Evolutionary conservation across 2,888 invertebrate genomes (phyloP).

Genomic region (Scaptodrosophila latifasciaeformis): DNA sequence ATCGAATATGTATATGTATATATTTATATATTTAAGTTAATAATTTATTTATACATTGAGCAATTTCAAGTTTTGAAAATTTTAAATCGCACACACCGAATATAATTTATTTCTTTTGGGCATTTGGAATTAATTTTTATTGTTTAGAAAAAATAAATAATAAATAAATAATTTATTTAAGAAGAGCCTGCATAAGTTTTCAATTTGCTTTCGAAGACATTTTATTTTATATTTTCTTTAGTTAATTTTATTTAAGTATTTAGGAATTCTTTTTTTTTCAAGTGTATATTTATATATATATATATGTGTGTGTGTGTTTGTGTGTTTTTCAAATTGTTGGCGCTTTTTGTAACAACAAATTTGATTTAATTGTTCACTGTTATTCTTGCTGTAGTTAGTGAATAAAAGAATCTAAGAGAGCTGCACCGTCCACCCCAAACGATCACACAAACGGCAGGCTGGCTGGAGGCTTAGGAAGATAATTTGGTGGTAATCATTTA

Average conservation of each 20-base stretch:
- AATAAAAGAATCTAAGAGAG: neutral
- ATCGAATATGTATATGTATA: constrained; percentile 46
- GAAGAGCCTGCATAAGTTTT: constrained; percentile 14
- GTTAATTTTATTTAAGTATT: neutral
- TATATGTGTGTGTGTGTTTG: too few relatives aligned
- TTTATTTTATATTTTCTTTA: constrained; percentile 19
- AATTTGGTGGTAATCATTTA: neutral
- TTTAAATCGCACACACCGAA: constrained; percentile 44
- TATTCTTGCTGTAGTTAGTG: neutral
- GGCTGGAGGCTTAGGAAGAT: too few relatives aligned
- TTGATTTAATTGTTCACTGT: neutral
- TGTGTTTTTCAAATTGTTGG: too few relatives aligned
- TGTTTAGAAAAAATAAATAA: too few relatives aligned
- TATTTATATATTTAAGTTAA: constrained; percentile 30
- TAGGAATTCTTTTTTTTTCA: too few relatives aligned
- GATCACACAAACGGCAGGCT: too few relatives aligned
- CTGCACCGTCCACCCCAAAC: neutral
- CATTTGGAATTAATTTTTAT: too few relatives aligned
- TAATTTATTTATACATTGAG: constrained; percentile 25
- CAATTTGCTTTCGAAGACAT: constrained; percentile 18
- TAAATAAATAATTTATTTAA: too few relatives aligned
- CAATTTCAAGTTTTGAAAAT: too few relatives aligned
- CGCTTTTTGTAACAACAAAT: too few relatives aligned
- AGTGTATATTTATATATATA: too few relatives aligned
- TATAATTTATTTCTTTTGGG: constrained; percentile 21